phyloP scores from a whole-genome alignment of 2,113 vertebrate species.

The Leptosomus discolor region DNA sequence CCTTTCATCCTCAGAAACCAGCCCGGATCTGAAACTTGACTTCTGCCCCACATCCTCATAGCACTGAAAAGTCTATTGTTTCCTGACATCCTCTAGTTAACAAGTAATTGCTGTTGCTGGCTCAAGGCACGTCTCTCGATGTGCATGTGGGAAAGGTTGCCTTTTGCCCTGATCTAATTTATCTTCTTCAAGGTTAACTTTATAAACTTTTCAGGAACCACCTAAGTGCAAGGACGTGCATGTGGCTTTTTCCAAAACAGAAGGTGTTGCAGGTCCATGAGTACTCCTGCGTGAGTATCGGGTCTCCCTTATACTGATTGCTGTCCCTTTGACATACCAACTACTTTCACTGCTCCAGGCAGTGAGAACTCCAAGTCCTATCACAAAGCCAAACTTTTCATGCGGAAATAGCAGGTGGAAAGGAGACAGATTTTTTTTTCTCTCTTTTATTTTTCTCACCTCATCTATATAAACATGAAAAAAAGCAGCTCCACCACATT shows the following conservation, averaged over 20 bases:
- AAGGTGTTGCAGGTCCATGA: background rate
- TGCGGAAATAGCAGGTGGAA: background rate
- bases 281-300: background rate
- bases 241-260: background rate
- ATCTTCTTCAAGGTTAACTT: background rate
- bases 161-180: background rate
- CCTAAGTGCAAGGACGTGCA: background rate
- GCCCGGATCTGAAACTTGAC: background rate
- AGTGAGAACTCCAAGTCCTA: background rate
- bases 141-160: background rate
- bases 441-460: background rate
- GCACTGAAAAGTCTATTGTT: background rate
- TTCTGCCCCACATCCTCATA: accelerated
- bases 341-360: background rate
- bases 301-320: background rate
- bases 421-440: background rate
- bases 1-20: background rate
- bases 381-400: background rate
- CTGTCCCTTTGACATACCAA: background rate
- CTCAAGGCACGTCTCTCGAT: background rate
- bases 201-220: background rate
- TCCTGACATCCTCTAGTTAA: background rate
- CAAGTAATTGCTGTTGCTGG: background rate
- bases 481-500: background rate
- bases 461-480: background rate